Conservation (phyloP, 2,113 vertebrate genomes). For the Colossoma macropomum region DNA sequence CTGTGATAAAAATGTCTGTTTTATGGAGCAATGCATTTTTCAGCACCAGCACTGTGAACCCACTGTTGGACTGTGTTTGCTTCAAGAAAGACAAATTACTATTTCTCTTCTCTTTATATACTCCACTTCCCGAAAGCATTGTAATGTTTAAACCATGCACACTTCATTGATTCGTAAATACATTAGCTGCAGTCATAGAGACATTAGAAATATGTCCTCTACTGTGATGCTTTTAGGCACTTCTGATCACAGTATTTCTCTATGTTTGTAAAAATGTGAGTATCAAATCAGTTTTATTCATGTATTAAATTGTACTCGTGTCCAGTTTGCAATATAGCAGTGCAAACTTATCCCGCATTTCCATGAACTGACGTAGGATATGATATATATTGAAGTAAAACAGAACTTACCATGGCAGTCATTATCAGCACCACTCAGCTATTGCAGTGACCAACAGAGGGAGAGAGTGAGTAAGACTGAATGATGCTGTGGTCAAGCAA, state of each 20-base stretch:
- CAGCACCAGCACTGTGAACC: neutral
- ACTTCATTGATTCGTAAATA: neutral
- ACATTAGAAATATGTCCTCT: too few relatives aligned
- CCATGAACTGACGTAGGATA: neutral
- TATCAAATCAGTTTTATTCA: too few relatives aligned
- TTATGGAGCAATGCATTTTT: neutral
- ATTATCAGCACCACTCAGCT: neutral
- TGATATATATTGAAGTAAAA: slow-evolving; percentile 15
- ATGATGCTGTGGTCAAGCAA: neutral
- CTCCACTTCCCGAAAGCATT: neutral
- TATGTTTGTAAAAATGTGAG: too few relatives aligned
- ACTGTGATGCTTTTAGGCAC: too few relatives aligned
- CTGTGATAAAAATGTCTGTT: neutral
- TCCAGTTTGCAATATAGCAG: neutral
- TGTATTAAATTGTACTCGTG: too few relatives aligned
- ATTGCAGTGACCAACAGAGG: slow-evolving; percentile 75
- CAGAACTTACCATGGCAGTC: neutral
- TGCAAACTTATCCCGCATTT: too few relatives aligned
- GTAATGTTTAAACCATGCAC: slow-evolving; percentile 9
- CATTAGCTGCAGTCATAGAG: neutral
- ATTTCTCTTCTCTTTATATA: neutral
- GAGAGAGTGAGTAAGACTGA: slow-evolving; percentile 69
- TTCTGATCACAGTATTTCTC: too few relatives aligned
- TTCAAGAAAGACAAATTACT: neutral
- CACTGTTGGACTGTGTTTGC: neutral